Base-by-base conservation (phyloP, 1,140 invertebrate genomes). In the Idris sp. region DNA sequence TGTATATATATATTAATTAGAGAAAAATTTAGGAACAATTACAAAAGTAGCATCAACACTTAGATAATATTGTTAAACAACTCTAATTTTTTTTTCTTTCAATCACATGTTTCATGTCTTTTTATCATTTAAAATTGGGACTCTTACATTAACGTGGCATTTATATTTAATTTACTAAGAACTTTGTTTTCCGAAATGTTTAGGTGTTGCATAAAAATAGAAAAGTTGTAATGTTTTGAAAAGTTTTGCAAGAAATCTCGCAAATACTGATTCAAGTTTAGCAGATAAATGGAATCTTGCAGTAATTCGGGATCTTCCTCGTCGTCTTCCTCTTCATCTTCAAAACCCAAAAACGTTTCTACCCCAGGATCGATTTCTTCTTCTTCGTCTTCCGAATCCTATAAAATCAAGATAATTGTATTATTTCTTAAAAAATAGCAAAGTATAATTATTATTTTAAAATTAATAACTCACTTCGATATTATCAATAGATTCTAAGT, bases 181-280 rank as follows among this genome's bases (percentile, higher is more conserved):
- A 89, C 69, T 72, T 87, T 88, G 22, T 85, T 81, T 74, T 91
- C 90, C 2, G 77, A 44, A 9, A 74, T 69, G 67, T 88, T 91
- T 2, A 92, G 83, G 82, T 92, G 91, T 58, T 89, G 89, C 31
- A 84, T 81, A 65, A 92, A 92, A 4, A 77, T 86, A 5, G 84
- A 84, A 59, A 91, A 92, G 49, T 87, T 89, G 53, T 90, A 90
- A 81, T 90, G 90, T 35, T 87, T 89, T 1, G 88, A 88, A 67
- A 92, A 92, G 14, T 90, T 90, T 33, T 86, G 83, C 1, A 92
- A 68, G 78, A 92, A 92, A 49, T 91, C 90, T 0, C 87, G 87
- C 2, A 93, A 74, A 77, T 91, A 91, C 31, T 90, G 87, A 16
- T 88, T 84, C 19, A 92, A 81, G 62, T 92, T 89, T 6, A 92